These are phyloP conservation scores for Neotoxoptera formosana DNA, from an alignment of 1,140 invertebrate species.

Conservation along the genomic window DNA sequence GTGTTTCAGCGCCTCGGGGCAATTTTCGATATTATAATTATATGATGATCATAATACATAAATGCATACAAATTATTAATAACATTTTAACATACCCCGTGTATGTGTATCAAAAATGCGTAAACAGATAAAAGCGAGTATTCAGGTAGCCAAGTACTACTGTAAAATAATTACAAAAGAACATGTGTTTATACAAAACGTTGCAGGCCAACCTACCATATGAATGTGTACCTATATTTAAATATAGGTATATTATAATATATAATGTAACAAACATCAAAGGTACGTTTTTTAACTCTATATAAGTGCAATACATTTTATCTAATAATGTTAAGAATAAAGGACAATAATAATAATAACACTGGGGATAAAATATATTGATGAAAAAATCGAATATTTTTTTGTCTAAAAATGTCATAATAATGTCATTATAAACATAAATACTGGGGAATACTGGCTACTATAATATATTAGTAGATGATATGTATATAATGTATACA, in stretches of 20 bases:
- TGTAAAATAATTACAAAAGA: conserved; percentile 31
- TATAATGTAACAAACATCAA: neutral
- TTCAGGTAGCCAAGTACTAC: conserved; percentile 26
- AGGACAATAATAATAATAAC: neutral
- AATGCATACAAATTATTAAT: conserved; percentile 21
- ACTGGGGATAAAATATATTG: too few species aligned
- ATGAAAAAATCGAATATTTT: neutral
- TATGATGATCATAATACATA: conserved; percentile 38
- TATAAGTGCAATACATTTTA: neutral
- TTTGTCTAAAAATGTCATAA: neutral
- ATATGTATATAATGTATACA: too few species aligned
- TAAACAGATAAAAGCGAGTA: neutral
- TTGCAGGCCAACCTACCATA: neutral
- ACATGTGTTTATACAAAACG: conserved; percentile 27
- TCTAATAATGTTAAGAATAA: neutral
- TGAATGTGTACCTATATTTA: neutral
- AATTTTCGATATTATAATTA: conserved; percentile 43
- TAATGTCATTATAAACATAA: neutral
- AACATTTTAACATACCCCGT: conserved; percentile 3
- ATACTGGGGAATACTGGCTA: too few species aligned
- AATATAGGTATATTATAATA: neutral
- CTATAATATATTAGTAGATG: too few species aligned
- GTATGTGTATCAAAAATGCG: neutral
- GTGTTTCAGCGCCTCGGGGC: conserved; percentile 38
- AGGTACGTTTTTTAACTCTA: neutral